Evolutionary conservation across 2,888 invertebrate genomes (phyloP).

Genomic region (Protula sp.): DNA sequence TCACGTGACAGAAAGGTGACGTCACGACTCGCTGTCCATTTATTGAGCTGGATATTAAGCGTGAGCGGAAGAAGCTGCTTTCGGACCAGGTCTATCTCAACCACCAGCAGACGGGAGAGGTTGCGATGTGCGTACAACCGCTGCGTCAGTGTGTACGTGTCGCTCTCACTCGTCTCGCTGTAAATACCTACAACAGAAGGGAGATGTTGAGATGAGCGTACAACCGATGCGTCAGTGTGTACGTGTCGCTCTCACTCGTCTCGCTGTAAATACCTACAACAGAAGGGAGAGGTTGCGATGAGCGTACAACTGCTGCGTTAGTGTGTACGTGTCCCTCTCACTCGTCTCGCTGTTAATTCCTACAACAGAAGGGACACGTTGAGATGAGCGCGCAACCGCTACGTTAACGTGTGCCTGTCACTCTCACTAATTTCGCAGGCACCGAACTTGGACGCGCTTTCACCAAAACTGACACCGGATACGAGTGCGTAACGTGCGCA

Average conservation of each 20-base stretch:
- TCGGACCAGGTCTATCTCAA: slow-evolving; percentile 31
- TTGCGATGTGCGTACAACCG: slow-evolving; percentile 45
- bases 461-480: no score
- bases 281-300: slow-evolving; percentile 37
- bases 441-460: no score
- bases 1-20: slow-evolving; percentile 21
- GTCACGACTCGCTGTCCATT: slow-evolving; percentile 28
- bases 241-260: slow-evolving; percentile 7
- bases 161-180: slow-evolving; percentile 11
- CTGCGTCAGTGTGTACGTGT: slow-evolving; percentile 30
- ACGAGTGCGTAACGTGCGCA: no score
- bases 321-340: slow-evolving; percentile 16
- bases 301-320: slow-evolving; percentile 41
- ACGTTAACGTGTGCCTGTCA: slow-evolving; percentile 27
- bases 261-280: slow-evolving; percentile 28
- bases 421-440: slow-evolving; percentile 11
- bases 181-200: slow-evolving; percentile 31
- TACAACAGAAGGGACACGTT: slow-evolving; percentile 30
- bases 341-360: slow-evolving; percentile 22
- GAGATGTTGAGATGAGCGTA: slow-evolving; percentile 44
- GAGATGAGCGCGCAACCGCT: slow-evolving; percentile 46
- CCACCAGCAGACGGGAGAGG: slow-evolving; percentile 35
- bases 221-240: slow-evolving; percentile 32
- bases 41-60: slow-evolving; percentile 26
- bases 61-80: slow-evolving; percentile 13